These are phyloP conservation scores for Butorides virescens DNA, from an alignment of 2,113 vertebrate genomes.

Conservation along the genomic window DNA sequence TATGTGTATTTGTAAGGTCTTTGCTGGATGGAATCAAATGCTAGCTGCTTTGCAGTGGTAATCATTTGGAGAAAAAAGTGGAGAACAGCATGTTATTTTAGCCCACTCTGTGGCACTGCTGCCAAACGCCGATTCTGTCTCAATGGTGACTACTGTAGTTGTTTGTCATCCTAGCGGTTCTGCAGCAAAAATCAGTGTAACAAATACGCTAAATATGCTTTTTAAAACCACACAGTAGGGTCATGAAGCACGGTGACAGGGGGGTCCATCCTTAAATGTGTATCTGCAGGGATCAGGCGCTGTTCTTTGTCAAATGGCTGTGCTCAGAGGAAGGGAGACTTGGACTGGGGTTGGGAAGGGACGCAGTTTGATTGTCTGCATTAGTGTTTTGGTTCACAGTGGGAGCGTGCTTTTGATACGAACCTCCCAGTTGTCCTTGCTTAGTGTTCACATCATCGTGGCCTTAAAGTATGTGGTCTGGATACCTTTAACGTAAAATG, in stretches of 20 bases:
- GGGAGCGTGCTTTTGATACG: neutral
- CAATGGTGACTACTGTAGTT: neutral
- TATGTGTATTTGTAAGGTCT: neutral
- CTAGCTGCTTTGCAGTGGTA: neutral
- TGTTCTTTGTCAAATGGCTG: neutral
- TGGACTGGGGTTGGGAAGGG: neutral
- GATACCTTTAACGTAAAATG: neutral
- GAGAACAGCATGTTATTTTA: neutral
- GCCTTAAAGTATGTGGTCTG: neutral
- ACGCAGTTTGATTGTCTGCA: neutral
- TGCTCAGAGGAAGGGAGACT: neutral
- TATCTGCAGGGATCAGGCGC: neutral
- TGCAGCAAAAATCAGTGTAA: neutral
- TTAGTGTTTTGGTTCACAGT: neutral
- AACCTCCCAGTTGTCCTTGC: neutral
- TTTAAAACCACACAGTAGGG: neutral
- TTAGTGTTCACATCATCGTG: neutral
- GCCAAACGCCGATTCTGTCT: neutral
- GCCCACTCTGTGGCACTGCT: neutral
- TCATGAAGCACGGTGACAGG: neutral
- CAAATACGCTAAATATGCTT: neutral
- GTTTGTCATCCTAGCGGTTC: neutral
- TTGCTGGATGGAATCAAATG: neutral
- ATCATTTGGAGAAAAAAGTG: neutral
- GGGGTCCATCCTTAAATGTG: neutral